These are phyloP conservation scores for Macrocentrus cingulum DNA, from an alignment of 1,140 invertebrate species.

Conservation along the genomic window DNA sequence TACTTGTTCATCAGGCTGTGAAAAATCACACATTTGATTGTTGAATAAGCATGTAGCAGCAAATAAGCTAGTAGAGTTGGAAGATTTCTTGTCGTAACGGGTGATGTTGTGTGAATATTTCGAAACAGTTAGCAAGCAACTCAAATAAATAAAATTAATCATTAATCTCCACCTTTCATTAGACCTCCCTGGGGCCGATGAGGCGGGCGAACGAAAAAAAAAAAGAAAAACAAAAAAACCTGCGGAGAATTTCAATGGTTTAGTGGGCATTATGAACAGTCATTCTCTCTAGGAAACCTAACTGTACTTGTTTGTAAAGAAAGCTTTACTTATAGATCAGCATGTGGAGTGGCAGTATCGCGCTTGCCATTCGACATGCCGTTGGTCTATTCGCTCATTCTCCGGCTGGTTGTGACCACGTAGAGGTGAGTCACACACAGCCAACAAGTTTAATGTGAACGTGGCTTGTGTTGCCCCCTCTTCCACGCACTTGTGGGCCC, in stretches of 20 bases:
- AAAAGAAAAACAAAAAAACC: constrained; percentile 4
- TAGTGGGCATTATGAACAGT: too few species aligned
- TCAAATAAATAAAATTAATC: constrained; percentile 5
- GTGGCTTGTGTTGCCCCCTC: constrained; percentile 11
- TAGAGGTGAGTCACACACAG: constrained; percentile 44
- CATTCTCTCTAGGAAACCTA: background rate
- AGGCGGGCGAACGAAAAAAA: constrained; percentile 7
- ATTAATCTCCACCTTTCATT: constrained; percentile 17
- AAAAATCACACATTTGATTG: too few species aligned
- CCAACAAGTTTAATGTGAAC: constrained; percentile 1
- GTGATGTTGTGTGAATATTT: constrained; percentile 28
- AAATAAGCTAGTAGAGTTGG: too few species aligned
- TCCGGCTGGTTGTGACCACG: too few species aligned
- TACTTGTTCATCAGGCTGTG: too few species aligned
- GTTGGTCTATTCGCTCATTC: constrained; percentile 44
- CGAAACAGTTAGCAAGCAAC: constrained; percentile 7
- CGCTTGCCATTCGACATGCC: constrained; percentile 41
- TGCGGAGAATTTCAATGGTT: background rate
- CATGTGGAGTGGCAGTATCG: constrained; percentile 4
- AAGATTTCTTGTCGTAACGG: constrained; percentile 47
- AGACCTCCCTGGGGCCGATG: too few species aligned
- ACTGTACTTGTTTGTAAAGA: constrained; percentile 11
- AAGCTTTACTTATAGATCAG: constrained; percentile 11
- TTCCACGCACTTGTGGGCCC: background rate
- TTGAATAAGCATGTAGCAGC: too few species aligned